Evolutionary conservation across 2,113 vertebrate species (phyloP), one percentile per base, ranked within the genome.

Genomic region (Pluvianellus socialis): DNA sequence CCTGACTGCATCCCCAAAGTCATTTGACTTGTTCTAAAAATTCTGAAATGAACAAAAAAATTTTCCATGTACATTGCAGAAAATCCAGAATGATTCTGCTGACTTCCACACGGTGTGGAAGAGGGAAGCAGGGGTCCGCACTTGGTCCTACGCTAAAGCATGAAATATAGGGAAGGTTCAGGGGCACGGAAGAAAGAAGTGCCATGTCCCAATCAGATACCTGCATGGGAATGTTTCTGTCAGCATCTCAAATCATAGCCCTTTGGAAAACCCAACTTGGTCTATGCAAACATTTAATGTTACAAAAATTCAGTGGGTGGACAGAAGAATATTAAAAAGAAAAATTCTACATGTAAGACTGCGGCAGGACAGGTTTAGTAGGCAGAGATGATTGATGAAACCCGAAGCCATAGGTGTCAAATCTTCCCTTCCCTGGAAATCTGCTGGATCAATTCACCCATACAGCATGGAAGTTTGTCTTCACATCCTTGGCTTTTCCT

Each of bases 1-100:
- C 83, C 84, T 91, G 86, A 73, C 63, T 55, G 27, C 79, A 94
- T 63, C 63, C 65, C 44, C 35, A 10, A 94, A 94, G 59, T 30
- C 27, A 56, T 85, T 75, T 0, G 0, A 75, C 82, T 77, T 73
- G 70, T 79, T 91, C 47, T 81, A 68, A 94, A 96, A 92, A 62
- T 58, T 75, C 50, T 22, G 16, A 81, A 86, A 94, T 28, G 33
- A 90, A 49, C 14, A 68, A 63, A 70, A 90, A 53, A 18, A 6
- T 5, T 30, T 58, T 68, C 56, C 7, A 11, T 16, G 26, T 4
- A 35, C 15, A 3, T 10, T 67, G 30, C 15, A n/a, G 70, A 91
- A 88, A 79, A 91, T 44, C 47, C 74, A 91, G 80, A 94, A 81
- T 38, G 20, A 62, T 85, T 89, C 49, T 71, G 33, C 9, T 61